These are phyloP conservation scores for Catalaphyllia jardinei DNA, from an alignment of 64 coral and sea anemone genomes.

Conservation along the genomic window DNA sequence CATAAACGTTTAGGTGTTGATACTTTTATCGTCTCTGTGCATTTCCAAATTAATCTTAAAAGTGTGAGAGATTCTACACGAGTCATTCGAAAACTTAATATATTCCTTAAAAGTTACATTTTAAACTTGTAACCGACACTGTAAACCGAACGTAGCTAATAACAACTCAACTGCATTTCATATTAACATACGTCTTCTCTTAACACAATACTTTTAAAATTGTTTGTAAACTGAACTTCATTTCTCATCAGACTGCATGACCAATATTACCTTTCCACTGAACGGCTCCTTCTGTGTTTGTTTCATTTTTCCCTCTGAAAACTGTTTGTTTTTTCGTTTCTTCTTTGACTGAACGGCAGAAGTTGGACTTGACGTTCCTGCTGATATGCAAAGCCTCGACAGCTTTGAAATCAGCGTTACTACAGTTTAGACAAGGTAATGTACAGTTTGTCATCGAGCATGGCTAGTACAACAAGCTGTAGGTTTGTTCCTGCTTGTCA, in stretches of 20 bases:
- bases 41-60: too few species aligned
- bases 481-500: background rate
- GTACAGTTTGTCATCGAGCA: background rate
- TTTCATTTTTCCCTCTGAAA: conserved; percentile 5
- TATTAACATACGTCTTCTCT: background rate
- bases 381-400: conserved; percentile 54
- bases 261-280: background rate
- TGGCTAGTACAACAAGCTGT: background rate
- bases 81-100: too few species aligned
- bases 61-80: too few species aligned
- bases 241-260: background rate
- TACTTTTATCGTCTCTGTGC: background rate
- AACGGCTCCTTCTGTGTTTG: background rate
- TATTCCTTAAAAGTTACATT: too few species aligned
- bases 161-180: background rate
- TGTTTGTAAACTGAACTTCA: background rate
- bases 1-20: background rate
- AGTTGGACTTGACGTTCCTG: conserved; percentile 56
- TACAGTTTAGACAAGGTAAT: conserved; percentile 52
- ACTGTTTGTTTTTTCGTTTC: conserved; percentile 36
- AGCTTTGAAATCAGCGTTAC: conserved; percentile 52
- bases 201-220: background rate
- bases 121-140: background rate
- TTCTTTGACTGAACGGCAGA: conserved; percentile 51
- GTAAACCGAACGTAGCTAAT: background rate